Evolutionary conservation across 1,140 invertebrate genomes (phyloP), one percentile per base, ranked within the genome.

Genomic region (Spodoptera frugiperda): DNA sequence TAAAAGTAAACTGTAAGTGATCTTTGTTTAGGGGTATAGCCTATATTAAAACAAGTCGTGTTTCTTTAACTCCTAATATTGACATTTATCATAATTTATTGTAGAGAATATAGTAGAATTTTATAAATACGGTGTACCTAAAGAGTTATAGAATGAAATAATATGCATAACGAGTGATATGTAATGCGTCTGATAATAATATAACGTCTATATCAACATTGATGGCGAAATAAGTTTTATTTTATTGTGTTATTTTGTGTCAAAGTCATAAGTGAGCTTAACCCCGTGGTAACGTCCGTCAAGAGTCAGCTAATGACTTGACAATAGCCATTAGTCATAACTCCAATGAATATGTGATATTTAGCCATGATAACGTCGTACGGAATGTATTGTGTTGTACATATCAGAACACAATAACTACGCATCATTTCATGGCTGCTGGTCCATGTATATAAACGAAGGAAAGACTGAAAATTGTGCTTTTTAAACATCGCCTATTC

Each of bases 361-460:
- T 80, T 74, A 77, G 77, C 74, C 74, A 78, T 80, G 71, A 79
- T 59, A 44, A 67, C 63, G 67, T 68, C 57, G 44, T 57, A 61
- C 65, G 76, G 68, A 75, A 30, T 74, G 55, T 70, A 76, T 76
- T 76, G 53, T 78, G 14, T 49, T 81, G 53, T 76, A 77, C 74
- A 85, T 79, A 83, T 79, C 79, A 10, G 57, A 53, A 57, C 68
- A 57, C 68, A 59, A 76, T 57, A 74, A 73, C 78, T 70, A 63
- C 73, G 65, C 44, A 78, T 75, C 73, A 65, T 76, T 76, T 78
- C 73, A 78, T 78, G 63, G 73, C 70, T 72, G 75, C 70, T 71
- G 71, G 89, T 91, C 88, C 89, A 89, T 91, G 89, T 92, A 91
- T 80, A 89, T 90, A 90, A 74, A 87, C 82, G 78, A 89, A 84